These are phyloP conservation scores for Scelioninae gen. 1 DNA, from an alignment of 2,888 invertebrate genomes.

Conservation along the genomic window DNA sequence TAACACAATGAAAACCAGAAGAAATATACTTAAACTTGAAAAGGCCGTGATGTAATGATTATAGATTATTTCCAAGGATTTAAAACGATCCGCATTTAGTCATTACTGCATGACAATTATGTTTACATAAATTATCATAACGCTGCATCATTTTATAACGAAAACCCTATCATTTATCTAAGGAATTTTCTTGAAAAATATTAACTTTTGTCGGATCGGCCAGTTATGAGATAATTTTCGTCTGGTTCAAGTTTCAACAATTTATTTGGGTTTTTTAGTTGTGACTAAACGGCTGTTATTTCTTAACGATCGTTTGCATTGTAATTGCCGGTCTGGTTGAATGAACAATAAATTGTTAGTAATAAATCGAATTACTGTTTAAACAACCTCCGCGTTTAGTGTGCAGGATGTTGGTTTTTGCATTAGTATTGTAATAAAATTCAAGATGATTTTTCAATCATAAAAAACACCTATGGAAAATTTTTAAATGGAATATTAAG, in stretches of 20 bases:
- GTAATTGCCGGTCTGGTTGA: constrained; percentile 5
- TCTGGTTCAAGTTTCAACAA: background rate
- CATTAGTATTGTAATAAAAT: background rate
- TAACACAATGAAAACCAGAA: constrained; percentile 11
- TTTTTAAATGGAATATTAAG: too few relatives aligned
- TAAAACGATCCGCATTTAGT: constrained; percentile 54
- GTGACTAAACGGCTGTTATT: constrained; percentile 12
- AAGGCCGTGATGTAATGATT: constrained; percentile 60
- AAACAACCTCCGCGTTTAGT: too few relatives aligned
- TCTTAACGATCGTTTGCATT: background rate
- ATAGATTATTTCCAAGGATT: constrained; percentile 66
- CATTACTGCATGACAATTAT: constrained; percentile 67
- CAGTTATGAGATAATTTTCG: background rate
- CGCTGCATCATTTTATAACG: constrained; percentile 48
- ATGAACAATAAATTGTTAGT: constrained; percentile 8
- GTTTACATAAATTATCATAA: constrained; percentile 68
- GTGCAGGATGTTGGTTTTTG: too few relatives aligned
- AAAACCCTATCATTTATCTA: constrained; percentile 27
- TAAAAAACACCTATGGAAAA: too few relatives aligned
- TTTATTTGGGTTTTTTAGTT: constrained; percentile 3
- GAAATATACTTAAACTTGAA: constrained; percentile 41
- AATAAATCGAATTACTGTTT: too few relatives aligned
- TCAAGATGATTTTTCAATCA: too few relatives aligned
- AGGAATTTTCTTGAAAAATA: constrained; percentile 30
- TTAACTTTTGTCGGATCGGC: background rate